Conservation (phyloP, 2,113 vertebrate species). For the Hemicordylus capensis region DNA sequence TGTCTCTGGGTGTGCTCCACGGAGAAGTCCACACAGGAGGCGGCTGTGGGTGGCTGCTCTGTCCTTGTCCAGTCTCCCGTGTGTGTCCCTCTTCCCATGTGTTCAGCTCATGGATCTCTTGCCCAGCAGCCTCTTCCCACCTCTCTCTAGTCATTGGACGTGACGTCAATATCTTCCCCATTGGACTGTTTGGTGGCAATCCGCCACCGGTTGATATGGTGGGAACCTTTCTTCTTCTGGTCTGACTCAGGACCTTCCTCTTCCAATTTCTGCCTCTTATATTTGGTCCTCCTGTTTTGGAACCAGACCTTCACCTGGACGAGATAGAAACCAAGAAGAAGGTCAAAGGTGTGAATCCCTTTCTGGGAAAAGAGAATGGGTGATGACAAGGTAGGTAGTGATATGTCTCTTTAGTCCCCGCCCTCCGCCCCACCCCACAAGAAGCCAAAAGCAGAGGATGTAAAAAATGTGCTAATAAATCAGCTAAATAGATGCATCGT, state of each 20-base stretch:
- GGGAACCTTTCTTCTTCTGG: slow-evolving; percentile 97
- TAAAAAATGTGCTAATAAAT: not conserved
- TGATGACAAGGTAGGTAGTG: no score
- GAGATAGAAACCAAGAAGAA: not conserved
- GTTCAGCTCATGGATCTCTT: slow-evolving; percentile 51
- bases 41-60: not conserved
- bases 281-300: slow-evolving; percentile 96
- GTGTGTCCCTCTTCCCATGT: slow-evolving; percentile 38
- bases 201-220: slow-evolving; percentile 98
- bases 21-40: not conserved
- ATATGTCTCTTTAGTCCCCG: no score
- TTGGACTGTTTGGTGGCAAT: slow-evolving; percentile 93
- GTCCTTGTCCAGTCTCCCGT: not conserved
- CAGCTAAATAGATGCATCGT: not conserved
- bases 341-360: not conserved
- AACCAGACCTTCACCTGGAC: slow-evolving; percentile 98
- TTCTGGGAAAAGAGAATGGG: not conserved
- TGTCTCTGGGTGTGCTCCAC: not conserved
- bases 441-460: not conserved
- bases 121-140: slow-evolving; percentile 40
- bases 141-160: slow-evolving; percentile 86
- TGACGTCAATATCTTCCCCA: slow-evolving; percentile 95
- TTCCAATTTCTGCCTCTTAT: slow-evolving; percentile 98
- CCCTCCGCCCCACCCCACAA: not conserved
- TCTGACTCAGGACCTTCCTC: slow-evolving; percentile 93